Percentiles rank a stretch among this genome's conserved stretches.
Evolutionary conservation across 2,888 invertebrate species (phyloP).

Genomic region (Spodoptera littoralis): DNA sequence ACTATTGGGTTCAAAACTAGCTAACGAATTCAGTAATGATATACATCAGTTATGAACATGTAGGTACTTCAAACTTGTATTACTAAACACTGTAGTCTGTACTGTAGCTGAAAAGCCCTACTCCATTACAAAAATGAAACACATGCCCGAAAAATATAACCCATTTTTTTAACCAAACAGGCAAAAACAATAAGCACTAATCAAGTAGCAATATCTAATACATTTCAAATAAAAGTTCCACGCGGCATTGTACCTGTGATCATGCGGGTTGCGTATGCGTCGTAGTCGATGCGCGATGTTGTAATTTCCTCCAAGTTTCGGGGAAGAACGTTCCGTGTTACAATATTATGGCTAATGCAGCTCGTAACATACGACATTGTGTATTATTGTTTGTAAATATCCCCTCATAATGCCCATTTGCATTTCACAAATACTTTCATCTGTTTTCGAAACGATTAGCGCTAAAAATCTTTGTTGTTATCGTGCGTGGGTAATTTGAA

Average conservation of each 20-base stretch:
- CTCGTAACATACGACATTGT: constrained; percentile 47
- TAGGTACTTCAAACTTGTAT: too few relatives aligned
- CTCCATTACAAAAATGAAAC: too few relatives aligned
- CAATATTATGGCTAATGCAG: constrained; percentile 47
- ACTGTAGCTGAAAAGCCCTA: too few relatives aligned
- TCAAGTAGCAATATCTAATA: background rate
- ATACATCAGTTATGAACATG: too few relatives aligned
- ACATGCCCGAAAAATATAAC: too few relatives aligned
- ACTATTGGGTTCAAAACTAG: too few relatives aligned
- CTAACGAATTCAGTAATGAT: too few relatives aligned
- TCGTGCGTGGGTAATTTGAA: constrained; percentile 6
- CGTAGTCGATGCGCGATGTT: constrained; percentile 48
- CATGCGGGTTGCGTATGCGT: constrained; percentile 30
- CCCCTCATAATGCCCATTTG: constrained; percentile 45
- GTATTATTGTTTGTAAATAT: constrained; percentile 58
- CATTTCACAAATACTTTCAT: constrained; percentile 52
- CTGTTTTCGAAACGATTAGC: constrained; percentile 49
- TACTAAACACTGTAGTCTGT: too few relatives aligned
- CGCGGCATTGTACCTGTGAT: constrained; percentile 4
- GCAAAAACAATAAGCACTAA: too few relatives aligned
- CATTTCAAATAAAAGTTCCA: constrained; percentile 17
- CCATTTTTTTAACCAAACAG: too few relatives aligned
- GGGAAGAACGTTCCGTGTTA: constrained; percentile 38
- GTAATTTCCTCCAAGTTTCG: constrained; percentile 55
- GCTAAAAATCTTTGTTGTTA: constrained; percentile 43